Evolutionary conservation across 2,113 vertebrate genomes (phyloP).

Genomic region (Neolamprologus sp.): DNA sequence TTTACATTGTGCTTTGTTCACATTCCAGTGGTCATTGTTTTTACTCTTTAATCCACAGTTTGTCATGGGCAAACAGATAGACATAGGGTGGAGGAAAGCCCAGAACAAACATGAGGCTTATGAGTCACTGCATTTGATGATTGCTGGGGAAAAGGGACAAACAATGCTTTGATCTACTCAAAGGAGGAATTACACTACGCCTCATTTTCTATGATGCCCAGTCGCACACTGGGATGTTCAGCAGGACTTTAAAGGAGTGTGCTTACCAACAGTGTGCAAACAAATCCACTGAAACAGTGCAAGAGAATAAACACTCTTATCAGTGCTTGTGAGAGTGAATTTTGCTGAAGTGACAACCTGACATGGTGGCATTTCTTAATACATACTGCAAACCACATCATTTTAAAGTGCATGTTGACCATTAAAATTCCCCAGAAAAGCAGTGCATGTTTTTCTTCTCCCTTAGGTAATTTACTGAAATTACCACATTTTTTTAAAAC

Average conservation of each 20-base stretch:
- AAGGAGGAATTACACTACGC: neutral
- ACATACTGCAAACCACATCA: neutral
- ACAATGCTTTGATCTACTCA: neutral
- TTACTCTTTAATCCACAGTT: conserved; percentile 1
- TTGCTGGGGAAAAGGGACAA: neutral
- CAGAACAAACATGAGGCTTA: neutral
- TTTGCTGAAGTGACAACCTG: neutral
- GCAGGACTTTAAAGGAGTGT: neutral
- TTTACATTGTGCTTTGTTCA: conserved; percentile 24
- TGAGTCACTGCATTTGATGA: neutral
- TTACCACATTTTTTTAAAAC: neutral
- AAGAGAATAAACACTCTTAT: neutral
- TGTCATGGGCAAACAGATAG: neutral
- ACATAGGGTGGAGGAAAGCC: neutral
- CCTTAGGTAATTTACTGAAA: neutral
- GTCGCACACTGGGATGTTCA: neutral
- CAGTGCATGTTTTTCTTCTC: neutral
- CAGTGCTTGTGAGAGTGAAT: neutral
- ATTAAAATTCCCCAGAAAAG: neutral
- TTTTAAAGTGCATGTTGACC: neutral
- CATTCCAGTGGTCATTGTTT: neutral
- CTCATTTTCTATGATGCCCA: neutral
- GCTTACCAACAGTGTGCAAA: neutral
- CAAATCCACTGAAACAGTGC: neutral
- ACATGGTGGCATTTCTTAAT: neutral